Base-by-base conservation (phyloP, 2,113 vertebrate genomes). In the Amblyopsis rosae region DNA sequence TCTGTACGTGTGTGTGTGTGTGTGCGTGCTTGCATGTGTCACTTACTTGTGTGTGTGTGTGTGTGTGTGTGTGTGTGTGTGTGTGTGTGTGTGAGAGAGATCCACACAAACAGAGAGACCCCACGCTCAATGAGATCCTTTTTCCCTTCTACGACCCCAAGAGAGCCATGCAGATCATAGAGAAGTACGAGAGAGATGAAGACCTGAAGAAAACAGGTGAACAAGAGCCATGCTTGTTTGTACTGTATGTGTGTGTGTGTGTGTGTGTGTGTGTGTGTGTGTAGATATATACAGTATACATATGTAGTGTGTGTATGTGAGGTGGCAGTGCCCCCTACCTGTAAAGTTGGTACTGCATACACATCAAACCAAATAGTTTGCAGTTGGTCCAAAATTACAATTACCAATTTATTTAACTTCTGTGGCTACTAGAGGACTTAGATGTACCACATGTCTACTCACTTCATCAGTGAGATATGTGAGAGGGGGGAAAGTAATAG, bases 101-200 rank as follows among this genome's bases (percentile, higher is more conserved):
- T 86, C 91, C 87, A 81, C 81, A 99, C 97, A 96, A 98, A 87
- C 98, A 99, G 82, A 95, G 97, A 72, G 98, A 99, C 77, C 98
- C 98, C 62, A 93, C 97, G 63, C 90, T 99, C 89, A 99, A 99
- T 69, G 98, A 99, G 91, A 99, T 99, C 92, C 94, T 99, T 65
- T 99, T 99, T 87, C 97, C 98, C 1, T 99, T 99, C 89, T 99
- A 98, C 82, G 96, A 99, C 82, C 89, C 86, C 68, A 99, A 98
- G 93, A 95, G 97, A 90, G 96, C 95, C 75, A 96, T 93, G 94
- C 97, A 95, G 91, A 99, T 99, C 88, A 94, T 99, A 65, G 96
- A 99, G 69, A 98, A 92, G 4, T 98, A 98, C 26, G 97, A 99
- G 70, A 91, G 95, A 83, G 96, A 98, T 3, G 93, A 93, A 58